phyloP scores from a whole-genome alignment of 2,888 invertebrate species.

The Tenodera sinensis region DNA sequence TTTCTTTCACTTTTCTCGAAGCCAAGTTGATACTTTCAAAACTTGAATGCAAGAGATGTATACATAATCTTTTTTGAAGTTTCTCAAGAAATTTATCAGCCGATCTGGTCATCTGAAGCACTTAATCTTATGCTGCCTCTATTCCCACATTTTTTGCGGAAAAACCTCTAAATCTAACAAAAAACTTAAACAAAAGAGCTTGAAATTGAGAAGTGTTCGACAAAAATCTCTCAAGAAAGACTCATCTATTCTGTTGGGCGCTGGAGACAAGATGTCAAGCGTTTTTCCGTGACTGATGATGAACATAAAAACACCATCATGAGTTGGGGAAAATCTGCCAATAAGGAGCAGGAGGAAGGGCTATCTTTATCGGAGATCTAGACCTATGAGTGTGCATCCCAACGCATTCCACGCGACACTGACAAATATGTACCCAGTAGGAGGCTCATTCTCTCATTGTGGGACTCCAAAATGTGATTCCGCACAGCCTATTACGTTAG shows the following conservation, averaged over 20 bases:
- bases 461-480: neutral
- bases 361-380: neutral
- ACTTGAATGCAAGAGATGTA: too few species aligned
- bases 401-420: neutral
- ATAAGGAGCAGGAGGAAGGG: neutral
- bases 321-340: neutral
- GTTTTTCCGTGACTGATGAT: neutral
- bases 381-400: neutral
- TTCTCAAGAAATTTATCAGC: too few species aligned
- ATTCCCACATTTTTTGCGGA: neutral
- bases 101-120: too few species aligned
- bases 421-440: neutral
- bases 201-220: neutral
- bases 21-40: too few species aligned
- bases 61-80: too few species aligned
- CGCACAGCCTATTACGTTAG: neutral
- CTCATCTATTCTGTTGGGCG: neutral
- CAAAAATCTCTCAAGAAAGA: neutral
- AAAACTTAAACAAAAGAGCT: neutral
- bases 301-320: neutral
- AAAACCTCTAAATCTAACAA: neutral
- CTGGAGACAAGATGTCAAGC: neutral
- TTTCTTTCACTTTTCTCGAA: too few species aligned
- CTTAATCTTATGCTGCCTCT: neutral
- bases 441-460: constrained; percentile 4